phyloP scores from a whole-genome alignment of 2,888 invertebrate genomes.

The Caenorhabditis virilis region DNA sequence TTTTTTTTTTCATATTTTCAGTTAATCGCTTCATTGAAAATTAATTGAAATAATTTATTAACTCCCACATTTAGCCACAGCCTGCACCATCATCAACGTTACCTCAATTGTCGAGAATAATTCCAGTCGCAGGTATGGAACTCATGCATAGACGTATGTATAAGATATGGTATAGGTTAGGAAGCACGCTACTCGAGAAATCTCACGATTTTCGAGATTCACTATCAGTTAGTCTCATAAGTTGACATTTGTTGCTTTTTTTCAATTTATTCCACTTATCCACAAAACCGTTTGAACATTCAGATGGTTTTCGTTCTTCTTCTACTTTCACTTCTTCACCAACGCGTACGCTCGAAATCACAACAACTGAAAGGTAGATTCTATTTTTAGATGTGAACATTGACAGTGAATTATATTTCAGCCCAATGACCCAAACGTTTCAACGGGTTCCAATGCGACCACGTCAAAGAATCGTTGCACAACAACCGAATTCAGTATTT shows the following conservation, averaged over 20 bases:
- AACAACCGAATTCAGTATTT: constrained; percentile 26
- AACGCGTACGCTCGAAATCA: too few species aligned
- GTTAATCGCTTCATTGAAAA: not conserved
- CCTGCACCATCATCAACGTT: constrained; percentile 23
- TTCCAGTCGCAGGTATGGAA: constrained; percentile 57
- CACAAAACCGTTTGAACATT: constrained; percentile 6
- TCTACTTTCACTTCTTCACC: too few species aligned
- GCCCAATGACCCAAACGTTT: constrained; percentile 19
- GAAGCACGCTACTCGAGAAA: not conserved
- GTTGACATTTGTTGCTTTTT: too few species aligned
- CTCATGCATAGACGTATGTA: constrained; percentile 54
- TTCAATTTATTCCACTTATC: too few species aligned
- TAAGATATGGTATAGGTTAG: not conserved
- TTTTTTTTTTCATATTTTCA: constrained; percentile 6
- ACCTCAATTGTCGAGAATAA: constrained; percentile 46
- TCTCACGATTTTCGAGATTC: too few species aligned
- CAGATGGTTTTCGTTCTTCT: constrained; percentile 26
- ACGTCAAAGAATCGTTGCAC: constrained; percentile 26
- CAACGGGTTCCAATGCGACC: constrained; percentile 23
- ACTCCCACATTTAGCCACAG: constrained; percentile 9
- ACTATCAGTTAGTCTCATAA: too few species aligned
- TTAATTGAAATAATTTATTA: not conserved
- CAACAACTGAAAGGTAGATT: too few species aligned
- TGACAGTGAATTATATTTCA: too few species aligned
- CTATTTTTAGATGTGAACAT: too few species aligned